phyloP scores from a whole-genome alignment of 2,888 invertebrate species.

The Ophion ellenae region DNA sequence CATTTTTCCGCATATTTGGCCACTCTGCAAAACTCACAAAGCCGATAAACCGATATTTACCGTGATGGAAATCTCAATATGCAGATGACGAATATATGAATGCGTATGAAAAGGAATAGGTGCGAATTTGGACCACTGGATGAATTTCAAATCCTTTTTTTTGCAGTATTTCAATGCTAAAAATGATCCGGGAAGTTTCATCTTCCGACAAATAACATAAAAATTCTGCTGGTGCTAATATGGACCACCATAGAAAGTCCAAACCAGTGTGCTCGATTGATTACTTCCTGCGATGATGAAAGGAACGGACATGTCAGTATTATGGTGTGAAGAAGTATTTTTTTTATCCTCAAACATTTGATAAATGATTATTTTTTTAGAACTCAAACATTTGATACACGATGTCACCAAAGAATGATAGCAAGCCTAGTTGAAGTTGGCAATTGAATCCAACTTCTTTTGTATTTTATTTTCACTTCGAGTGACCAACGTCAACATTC shows the following conservation, averaged over 20 bases:
- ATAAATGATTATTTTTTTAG: no score
- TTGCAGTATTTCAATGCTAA: not conserved
- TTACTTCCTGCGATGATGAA: not conserved
- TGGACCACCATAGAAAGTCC: not conserved
- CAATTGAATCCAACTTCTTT: no score
- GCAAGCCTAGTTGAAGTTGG: no score
- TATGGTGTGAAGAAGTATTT: not conserved
- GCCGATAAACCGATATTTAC: conserved; percentile 64
- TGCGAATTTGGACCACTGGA: not conserved
- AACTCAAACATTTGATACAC: no score
- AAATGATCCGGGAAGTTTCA: not conserved
- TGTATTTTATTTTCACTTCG: no score
- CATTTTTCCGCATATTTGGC: conserved; percentile 30
- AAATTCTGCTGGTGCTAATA: not conserved
- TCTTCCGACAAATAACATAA: not conserved
- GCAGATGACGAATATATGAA: conserved; percentile 74
- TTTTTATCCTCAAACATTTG: no score
- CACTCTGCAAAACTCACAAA: conserved; percentile 36
- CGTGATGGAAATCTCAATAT: conserved; percentile 79
- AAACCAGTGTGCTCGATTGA: no score
- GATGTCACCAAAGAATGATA: no score
- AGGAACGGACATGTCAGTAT: not conserved
- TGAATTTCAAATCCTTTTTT: not conserved
- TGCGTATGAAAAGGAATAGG: conserved; percentile 8
- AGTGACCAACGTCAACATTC: no score